Evolutionary conservation across 23 tunicate genomes (phyloP).

Genomic region (Aplidium turbinatum): DNA sequence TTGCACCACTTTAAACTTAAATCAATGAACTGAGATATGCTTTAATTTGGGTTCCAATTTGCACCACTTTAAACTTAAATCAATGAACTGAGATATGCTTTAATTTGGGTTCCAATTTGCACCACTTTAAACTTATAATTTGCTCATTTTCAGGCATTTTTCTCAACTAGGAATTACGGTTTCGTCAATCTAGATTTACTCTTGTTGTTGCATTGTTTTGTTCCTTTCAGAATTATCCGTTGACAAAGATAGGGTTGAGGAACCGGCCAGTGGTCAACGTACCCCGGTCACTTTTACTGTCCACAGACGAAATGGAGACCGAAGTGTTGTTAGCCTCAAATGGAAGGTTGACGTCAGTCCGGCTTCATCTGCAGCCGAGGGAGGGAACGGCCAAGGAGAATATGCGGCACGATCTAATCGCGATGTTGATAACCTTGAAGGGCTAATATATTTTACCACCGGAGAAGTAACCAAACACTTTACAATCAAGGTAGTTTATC

Average conservation of each 20-base stretch:
- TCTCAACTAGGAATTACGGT: no score
- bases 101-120: no score
- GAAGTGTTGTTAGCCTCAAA: constrained; percentile 47
- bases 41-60: no score
- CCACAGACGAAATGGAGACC: constrained; percentile 46
- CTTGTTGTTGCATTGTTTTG: no score
- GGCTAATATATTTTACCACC: constrained; percentile 50
- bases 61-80: no score
- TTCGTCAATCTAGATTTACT: no score
- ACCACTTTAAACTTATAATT: no score
- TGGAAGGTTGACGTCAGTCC: constrained; percentile 44
- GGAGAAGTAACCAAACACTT: constrained; percentile 40
- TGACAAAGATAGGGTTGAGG: constrained; percentile 39
- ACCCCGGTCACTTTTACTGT: constrained; percentile 66
- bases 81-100: no score
- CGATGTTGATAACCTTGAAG: constrained; percentile 63
- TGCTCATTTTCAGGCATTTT: no score
- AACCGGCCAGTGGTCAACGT: constrained; percentile 44
- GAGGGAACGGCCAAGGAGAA: not conserved
- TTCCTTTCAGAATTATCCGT: constrained; percentile 53
- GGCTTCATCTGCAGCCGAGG: constrained; percentile 35
- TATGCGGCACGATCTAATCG: constrained; percentile 1
- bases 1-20: no score
- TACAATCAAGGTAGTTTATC: constrained; percentile 56
- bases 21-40: no score